Evolutionary conservation across 2,113 vertebrate genomes (phyloP), one percentile per base, ranked within the genome.

Genomic region (Kryptolebias marmoratus): DNA sequence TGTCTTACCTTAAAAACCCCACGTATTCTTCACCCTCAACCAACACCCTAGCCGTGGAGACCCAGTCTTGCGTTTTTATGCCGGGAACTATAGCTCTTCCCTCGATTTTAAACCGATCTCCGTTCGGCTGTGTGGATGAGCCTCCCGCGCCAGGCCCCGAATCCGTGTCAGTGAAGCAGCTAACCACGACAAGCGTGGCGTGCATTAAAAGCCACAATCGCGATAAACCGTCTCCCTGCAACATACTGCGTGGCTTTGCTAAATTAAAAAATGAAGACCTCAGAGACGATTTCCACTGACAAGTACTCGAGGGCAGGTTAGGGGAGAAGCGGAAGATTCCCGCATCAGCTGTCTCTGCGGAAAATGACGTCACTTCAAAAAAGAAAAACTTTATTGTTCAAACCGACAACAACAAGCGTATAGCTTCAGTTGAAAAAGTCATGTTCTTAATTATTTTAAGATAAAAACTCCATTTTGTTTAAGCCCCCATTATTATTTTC

Each of bases 21-120:
- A 97, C 94, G 66, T 96, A 95, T 67, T 98, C 97, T 77, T 97
- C 97, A 14, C 97, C 97, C 48, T 98, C 97, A 49, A 98, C 95
- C 1, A 95, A 84, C 58, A 98, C 94, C 42, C 96, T 94, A 36
- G 96, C 96, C 2, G 93, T 85, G 27, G 95, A 95, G 48, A 98
- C 95, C 97, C 97, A 98, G 81, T 98, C 97, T 74, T 97, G 97
- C 0, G 95, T 93, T 85, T 96, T 96, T 27, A 97, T 83, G 4
- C 96, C 96, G 0, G 96, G 95, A 27, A 98, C 97, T 30, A 97
- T 93, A 0, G 95, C 97, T 59, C 97, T 93, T 32, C 97, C 97
- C 81, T 98, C 97, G 63, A 98, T 97, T 91, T 93, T 97, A 73
- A 98, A 98, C 49, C 94, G 94, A 79, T 97, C 97, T 31, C 95